Conservation (phyloP, 2,888 invertebrate genomes). For the Mellilla xanthometata region DNA sequence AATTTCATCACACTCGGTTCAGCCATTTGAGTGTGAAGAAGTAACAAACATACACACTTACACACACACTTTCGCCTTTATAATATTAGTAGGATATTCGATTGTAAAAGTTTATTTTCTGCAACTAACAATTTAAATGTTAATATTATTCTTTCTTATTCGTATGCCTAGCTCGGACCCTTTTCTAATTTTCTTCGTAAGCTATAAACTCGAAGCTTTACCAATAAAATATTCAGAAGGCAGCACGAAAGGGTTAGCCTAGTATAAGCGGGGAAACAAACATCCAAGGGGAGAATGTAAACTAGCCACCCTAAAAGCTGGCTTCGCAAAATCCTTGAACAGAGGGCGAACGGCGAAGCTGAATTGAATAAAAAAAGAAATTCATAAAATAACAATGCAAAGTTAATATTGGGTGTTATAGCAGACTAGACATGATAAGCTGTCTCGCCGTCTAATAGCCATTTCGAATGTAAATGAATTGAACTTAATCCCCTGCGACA, state of each 20-base stretch:
- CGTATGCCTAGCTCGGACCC: no score
- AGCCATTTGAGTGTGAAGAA: no score
- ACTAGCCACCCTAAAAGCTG: conserved; percentile 15
- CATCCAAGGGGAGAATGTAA: conserved; percentile 17
- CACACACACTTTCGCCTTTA: no score
- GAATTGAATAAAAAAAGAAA: conserved; percentile 6
- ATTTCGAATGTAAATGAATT: no score
- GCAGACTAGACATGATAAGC: background rate
- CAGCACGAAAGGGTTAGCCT: conserved; percentile 14
- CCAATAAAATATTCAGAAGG: conserved; percentile 21
- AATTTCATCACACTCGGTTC: no score
- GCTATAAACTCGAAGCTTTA: conserved; percentile 4
- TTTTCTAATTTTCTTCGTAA: background rate
- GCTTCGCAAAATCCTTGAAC: conserved; percentile 13
- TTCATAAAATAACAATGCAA: conserved; percentile 3
- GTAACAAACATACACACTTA: no score
- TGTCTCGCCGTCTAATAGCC: no score
- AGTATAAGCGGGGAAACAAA: conserved; percentile 10
- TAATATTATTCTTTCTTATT: no score
- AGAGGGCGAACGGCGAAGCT: background rate
- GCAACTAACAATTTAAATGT: no score
- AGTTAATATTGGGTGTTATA: conserved; percentile 8
- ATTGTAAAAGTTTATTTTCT: no score
- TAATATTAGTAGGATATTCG: no score
- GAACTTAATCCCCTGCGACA: no score